Evolutionary conservation across 2,113 vertebrate species (phyloP).

Genomic region (Ranitomeya imitator): DNA sequence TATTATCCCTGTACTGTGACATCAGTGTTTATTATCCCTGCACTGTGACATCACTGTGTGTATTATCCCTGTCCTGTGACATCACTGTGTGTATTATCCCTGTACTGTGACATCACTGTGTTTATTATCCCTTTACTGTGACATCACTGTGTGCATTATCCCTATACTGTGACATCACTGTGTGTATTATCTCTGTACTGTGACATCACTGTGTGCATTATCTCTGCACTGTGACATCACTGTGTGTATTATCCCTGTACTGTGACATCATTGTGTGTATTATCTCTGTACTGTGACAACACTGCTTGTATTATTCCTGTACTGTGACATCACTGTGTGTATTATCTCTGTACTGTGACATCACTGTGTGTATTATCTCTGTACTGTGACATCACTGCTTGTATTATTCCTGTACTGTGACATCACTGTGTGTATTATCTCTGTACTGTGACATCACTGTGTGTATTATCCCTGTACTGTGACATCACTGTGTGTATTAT

Average conservation of each 20-base stretch:
- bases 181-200: too few species aligned
- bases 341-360: background rate
- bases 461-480: too few species aligned
- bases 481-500: too few species aligned
- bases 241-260: background rate
- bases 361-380: background rate
- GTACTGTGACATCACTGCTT: background rate
- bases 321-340: background rate
- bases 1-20: background rate
- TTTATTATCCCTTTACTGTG: too few species aligned
- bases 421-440: too few species aligned
- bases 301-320: background rate
- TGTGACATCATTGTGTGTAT: background rate
- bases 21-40: background rate
- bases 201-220: too few species aligned
- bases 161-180: too few species aligned
- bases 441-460: too few species aligned
- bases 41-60: background rate
- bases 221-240: too few species aligned
- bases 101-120: background rate
- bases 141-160: too few species aligned
- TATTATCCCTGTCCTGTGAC: background rate
- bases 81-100: background rate
- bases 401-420: too few species aligned
- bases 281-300: background rate